phyloP scores from a whole-genome alignment of 1,140 invertebrate species.

The Coelopa frigida region DNA sequence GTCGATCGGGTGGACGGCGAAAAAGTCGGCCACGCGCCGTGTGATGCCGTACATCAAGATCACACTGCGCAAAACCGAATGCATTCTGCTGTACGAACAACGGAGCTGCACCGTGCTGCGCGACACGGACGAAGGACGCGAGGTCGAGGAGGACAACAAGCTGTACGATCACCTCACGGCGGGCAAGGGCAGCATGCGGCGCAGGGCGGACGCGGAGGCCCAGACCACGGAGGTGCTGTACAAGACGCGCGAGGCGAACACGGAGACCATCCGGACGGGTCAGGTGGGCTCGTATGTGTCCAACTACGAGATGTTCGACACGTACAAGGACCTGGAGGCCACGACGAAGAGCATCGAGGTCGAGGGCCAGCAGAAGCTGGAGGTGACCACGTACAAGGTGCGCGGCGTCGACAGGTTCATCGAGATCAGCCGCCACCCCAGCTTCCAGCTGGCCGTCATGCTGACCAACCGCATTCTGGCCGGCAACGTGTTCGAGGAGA shows the following conservation, averaged over 20 bases:
- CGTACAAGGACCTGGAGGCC: conserved; percentile 47
- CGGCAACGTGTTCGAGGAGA: conserved; percentile 53
- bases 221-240: conserved; percentile 55
- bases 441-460: conserved; percentile 54
- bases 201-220: conserved; percentile 55
- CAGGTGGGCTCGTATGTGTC: conserved; percentile 58
- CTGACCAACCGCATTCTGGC: conserved; percentile 61
- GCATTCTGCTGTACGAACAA: conserved; percentile 57
- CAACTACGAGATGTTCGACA: conserved; percentile 66
- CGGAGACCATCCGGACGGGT: conserved; percentile 47
- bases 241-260: conserved; percentile 56
- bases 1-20: conserved; percentile 19
- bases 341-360: conserved; percentile 41
- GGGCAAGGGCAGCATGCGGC: conserved; percentile 55
- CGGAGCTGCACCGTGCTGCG: conserved; percentile 54
- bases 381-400: conserved; percentile 39
- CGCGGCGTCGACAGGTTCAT: conserved; percentile 35
- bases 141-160: conserved; percentile 54
- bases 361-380: conserved; percentile 41
- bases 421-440: conserved; percentile 38
- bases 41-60: conserved; percentile 48
- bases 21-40: conserved; percentile 7
- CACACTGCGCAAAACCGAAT: conserved; percentile 57
- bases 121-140: conserved; percentile 50
- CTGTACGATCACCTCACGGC: conserved; percentile 56